Evolutionary conservation across 2,113 vertebrate genomes (phyloP).

Genomic region (Myiozetetes cayanensis): DNA sequence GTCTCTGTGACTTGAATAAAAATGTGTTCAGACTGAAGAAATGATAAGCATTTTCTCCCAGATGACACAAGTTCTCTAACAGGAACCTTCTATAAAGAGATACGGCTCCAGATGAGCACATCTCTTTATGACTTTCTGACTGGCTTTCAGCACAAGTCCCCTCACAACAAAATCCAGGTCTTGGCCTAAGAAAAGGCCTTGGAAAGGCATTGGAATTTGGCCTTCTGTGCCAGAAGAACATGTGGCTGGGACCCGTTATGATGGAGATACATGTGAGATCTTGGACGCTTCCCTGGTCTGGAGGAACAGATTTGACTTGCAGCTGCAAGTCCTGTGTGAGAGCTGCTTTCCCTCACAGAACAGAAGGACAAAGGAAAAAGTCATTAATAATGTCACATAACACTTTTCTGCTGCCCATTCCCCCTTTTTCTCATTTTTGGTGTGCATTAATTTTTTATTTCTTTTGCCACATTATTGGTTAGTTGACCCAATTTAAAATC

Average conservation of each 20-base stretch:
- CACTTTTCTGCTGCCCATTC: neutral
- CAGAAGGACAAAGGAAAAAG: neutral
- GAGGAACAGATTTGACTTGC: neutral
- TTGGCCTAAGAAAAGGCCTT: neutral
- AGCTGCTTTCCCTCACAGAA: neutral
- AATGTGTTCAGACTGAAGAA: neutral
- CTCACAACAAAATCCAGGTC: neutral
- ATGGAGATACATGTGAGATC: neutral
- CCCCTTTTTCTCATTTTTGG: neutral
- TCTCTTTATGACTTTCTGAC: neutral
- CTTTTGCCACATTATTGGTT: neutral
- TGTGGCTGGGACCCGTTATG: neutral
- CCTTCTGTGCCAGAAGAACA: neutral
- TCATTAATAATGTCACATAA: neutral
- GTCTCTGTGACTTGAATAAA: neutral
- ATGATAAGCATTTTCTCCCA: neutral
- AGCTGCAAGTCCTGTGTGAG: neutral
- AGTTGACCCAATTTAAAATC: neutral
- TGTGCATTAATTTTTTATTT: neutral
- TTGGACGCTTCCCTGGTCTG: neutral
- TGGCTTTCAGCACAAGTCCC: neutral
- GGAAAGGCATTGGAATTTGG: neutral
- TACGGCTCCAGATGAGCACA: neutral
- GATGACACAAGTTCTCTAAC: neutral
- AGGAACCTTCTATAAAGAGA: neutral